Base-by-base conservation (phyloP, 2,888 invertebrate genomes). In the Lobophora halterata region DNA sequence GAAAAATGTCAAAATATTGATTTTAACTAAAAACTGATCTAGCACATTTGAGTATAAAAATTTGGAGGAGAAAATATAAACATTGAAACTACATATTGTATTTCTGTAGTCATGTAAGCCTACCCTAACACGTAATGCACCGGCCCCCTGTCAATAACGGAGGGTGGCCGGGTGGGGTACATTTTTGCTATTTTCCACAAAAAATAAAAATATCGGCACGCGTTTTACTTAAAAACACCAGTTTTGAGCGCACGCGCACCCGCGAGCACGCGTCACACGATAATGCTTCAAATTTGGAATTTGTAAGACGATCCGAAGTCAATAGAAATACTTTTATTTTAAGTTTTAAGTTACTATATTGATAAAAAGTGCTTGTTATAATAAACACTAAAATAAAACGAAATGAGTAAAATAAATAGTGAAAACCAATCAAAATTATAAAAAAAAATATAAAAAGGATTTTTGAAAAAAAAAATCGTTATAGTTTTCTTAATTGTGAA, bases 161-260 rank as follows among this genome's bases (percentile, higher is more conserved):
- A 65, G 78, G 79, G 79, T 65, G 68, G 63, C 59, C 67, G 73
- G 71, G 70, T 74, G 76, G 82, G 79, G 79, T 65, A 61, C 44
- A 74, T 73, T 83, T 83, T 86, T 80, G 83, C 76, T 77, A 78
- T 85, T 85, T 87, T 65, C 61, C 77, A 74, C 66, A 71, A 70
- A 76, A 79, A 86, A 82, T 79, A 81, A 76, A 74, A 72, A 57
- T 51, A 65, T 51, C 61, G 52, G 63, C 74, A 78, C 71, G 62
- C 72, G 74, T 82, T 86, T 86, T 85, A 85, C 83, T 62, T 77
- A 85, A 86, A 65, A 87, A 86, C 79, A 77, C 56, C 71, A 82
- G 81, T 83, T 80, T 79, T 68, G 57, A 63, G 65, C 80, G 80
- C 78, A 72, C 71, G 77, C 80, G 86, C 86, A 82, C 41, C 55